Evolutionary conservation across 2,113 vertebrate genomes (phyloP).

Genomic region (Atherinomorus stipes): DNA sequence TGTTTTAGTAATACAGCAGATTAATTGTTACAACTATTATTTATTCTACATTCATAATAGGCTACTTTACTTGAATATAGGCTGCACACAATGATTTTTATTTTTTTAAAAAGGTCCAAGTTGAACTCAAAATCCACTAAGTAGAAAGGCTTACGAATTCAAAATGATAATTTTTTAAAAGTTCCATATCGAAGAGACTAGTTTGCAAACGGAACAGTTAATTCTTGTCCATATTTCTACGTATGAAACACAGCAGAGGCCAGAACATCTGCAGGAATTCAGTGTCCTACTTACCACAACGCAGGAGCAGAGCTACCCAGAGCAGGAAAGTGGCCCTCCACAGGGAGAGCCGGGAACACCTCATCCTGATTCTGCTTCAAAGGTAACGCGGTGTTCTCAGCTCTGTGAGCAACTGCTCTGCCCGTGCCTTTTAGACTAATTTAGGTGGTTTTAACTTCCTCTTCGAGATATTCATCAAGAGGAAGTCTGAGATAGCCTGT

Average conservation of each 20-base stretch:
- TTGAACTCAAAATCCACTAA: no score
- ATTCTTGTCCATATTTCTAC: neutral
- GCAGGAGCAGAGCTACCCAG: conserved; percentile 35
- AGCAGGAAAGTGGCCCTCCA: conserved; percentile 32
- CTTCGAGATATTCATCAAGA: conserved; percentile 16
- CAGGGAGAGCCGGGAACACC: neutral
- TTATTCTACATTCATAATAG: no score
- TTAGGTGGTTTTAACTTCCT: conserved; percentile 17
- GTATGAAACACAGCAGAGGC: neutral
- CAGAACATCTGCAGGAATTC: neutral
- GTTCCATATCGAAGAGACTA: no score
- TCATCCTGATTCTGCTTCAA: conserved; percentile 52
- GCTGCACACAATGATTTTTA: no score
- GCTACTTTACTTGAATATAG: no score
- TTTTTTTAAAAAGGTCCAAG: no score
- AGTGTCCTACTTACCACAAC: conserved; percentile 59
- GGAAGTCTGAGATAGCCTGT: conserved; percentile 51
- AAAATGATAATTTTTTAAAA: no score
- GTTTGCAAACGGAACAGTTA: neutral
- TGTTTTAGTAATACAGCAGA: no score
- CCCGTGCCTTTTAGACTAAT: no score
- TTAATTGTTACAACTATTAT: no score
- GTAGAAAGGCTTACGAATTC: no score
- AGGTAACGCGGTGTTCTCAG: neutral
- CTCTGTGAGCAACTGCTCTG: neutral